Evolutionary conservation across 2,888 invertebrate genomes (phyloP), one percentile per base, ranked within the genome.

Genomic region (Macaria notata): DNA sequence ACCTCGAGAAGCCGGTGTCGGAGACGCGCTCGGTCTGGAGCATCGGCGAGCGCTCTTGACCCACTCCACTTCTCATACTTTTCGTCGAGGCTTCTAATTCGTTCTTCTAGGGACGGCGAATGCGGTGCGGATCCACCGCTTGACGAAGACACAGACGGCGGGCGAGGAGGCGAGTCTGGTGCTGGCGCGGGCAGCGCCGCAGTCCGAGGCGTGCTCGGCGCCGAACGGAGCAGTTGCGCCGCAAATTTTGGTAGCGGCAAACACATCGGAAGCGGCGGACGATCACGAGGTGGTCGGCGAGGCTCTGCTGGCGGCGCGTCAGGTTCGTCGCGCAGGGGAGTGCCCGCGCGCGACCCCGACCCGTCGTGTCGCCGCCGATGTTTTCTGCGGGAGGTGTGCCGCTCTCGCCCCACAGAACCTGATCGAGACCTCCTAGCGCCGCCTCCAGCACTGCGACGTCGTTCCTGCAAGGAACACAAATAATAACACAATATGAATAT

Each of bases 171-270:
- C 0, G 95, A 94, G 29, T 94, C 93, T 0, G 94, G 94, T 36
- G 94, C 93, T 3, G 93, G 93, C 9, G 83, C 77, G 30, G 92
- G 87, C 19, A 84, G 71, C 6, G 76, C 77, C 45, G 85, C 68
- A 70, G 86, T 86, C 62, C 84, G 92, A 51, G 92, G 88, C 36
- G 92, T 84, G 59, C 92, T 83, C 4, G 92, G 88, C 54, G 89
- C 92, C 30, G 92, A 83, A 31, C 93, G 90, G 61, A 92, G 84
- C 73, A 95, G 92, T 77, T 94, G 94, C 58, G 95, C 93, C 19
- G 98, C 98, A 83, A 98, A 98, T 86, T 96, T 95, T 43, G 98
- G 98, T 71, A 98, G 88, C 30, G 98, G 98, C 73, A 98, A 90
- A 72, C 95, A 95, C 84, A 98, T 93, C 38, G 97, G 96, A 9